Percentiles rank a stretch among this genome's conserved stretches.
Conservation (phyloP, 2,113 vertebrate genomes). For the Vanacampus margaritifer region DNA sequence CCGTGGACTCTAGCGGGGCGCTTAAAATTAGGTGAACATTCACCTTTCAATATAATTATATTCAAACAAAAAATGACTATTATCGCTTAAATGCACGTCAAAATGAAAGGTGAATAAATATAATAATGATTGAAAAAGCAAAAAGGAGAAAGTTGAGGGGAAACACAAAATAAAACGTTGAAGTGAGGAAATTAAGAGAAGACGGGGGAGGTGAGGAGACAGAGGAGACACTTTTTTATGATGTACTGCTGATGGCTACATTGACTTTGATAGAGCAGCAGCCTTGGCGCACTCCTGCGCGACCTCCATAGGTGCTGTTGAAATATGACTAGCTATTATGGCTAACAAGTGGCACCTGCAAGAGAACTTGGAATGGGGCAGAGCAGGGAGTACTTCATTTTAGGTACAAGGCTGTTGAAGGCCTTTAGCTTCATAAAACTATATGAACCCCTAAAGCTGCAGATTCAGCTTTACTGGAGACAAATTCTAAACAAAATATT, state of each 20-base stretch:
- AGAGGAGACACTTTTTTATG: conserved; percentile 20
- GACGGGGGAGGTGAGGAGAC: conserved; percentile 14
- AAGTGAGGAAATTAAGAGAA: not conserved
- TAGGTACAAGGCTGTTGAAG: conserved; percentile 15
- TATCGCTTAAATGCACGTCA: too few relatives aligned
- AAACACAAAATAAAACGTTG: conserved; percentile 1
- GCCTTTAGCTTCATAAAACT: conserved; percentile 31
- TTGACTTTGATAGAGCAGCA: conserved; percentile 32
- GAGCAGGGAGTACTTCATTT: conserved; percentile 30
- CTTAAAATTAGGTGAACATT: too few relatives aligned
- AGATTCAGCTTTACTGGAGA: not conserved
- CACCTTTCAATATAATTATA: too few relatives aligned
- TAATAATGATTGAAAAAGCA: not conserved
- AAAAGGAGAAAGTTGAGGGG: not conserved
- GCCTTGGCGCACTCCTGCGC: conserved; percentile 30
- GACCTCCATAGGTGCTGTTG: conserved; percentile 22
- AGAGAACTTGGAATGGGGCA: conserved; percentile 8
- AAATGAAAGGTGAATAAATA: not conserved
- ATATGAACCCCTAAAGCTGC: conserved; percentile 9
- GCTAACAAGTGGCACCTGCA: conserved; percentile 26
- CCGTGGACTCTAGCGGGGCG: too few relatives aligned
- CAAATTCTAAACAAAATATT: not conserved
- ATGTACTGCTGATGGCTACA: conserved; percentile 22
- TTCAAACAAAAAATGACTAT: too few relatives aligned
- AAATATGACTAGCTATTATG: conserved; percentile 40